These are phyloP conservation scores for Betta splendens DNA, from an alignment of 2,797 vertebrate species.

Conservation along the genomic window DNA sequence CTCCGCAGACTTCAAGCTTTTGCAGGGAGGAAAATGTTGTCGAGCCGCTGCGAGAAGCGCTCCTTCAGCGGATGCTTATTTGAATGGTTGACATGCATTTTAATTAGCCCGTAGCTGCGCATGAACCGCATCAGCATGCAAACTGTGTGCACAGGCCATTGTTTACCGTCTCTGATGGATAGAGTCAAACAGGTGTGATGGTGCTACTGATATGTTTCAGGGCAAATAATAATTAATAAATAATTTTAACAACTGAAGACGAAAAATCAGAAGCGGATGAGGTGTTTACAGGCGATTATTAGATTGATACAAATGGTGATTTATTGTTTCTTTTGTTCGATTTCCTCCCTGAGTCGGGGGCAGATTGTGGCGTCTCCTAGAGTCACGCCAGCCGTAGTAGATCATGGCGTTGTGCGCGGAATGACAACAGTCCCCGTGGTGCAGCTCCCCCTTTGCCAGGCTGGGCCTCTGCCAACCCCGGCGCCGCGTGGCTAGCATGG, in stretches of 20 bases:
- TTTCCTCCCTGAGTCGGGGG: background rate
- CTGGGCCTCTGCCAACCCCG: slow-evolving; percentile 50
- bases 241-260: no score
- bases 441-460: slow-evolving; percentile 32
- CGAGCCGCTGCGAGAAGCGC: slow-evolving; percentile 4
- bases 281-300: no score
- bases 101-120: slow-evolving; percentile 33
- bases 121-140: slow-evolving; percentile 23
- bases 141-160: slow-evolving; percentile 2
- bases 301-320: no score
- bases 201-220: no score
- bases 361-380: slow-evolving; percentile 28
- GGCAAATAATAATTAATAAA: no score
- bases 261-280: no score
- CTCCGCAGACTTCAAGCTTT: slow-evolving; percentile 16
- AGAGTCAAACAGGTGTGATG: background rate
- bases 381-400: slow-evolving; percentile 29
- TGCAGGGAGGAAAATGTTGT: slow-evolving; percentile 8
- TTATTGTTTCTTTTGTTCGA: no score
- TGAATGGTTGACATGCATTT: slow-evolving; percentile 22
- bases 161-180: slow-evolving; percentile 2
- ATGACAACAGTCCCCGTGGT: slow-evolving; percentile 55
- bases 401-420: slow-evolving; percentile 52
- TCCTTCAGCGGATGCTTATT: slow-evolving; percentile 14
- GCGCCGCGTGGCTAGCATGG: slow-evolving; percentile 23